Evolutionary conservation across 1,140 invertebrate genomes (phyloP).

Genomic region (Hirudo medicinalis): DNA sequence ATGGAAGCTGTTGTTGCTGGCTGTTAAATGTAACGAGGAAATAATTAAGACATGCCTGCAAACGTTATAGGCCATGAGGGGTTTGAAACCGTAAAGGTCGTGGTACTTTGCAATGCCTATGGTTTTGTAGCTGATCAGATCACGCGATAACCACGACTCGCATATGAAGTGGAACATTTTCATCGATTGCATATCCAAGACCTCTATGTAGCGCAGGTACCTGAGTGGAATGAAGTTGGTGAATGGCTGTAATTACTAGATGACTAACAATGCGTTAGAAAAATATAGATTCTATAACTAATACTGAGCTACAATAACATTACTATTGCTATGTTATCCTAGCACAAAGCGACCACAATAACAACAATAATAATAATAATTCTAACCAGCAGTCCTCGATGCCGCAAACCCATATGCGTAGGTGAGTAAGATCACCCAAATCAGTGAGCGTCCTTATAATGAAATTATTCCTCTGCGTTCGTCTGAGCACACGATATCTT

Average conservation of each 20-base stretch:
- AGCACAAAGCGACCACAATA: too few relatives aligned
- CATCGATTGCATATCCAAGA: background rate
- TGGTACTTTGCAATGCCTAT: background rate
- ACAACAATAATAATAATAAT: too few relatives aligned
- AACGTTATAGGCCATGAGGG: slow-evolving; percentile 4
- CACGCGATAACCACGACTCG: slow-evolving; percentile 2
- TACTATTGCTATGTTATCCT: too few relatives aligned
- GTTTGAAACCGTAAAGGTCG: slow-evolving; percentile 1
- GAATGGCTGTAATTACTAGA: too few relatives aligned
- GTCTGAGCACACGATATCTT: background rate
- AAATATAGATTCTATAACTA: too few relatives aligned
- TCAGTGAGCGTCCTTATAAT: background rate
- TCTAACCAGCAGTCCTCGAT: background rate
- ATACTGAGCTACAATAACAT: too few relatives aligned
- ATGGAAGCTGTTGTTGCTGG: too few relatives aligned
- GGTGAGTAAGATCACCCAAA: slow-evolving; percentile 1
- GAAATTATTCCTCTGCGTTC: background rate
- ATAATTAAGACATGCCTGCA: background rate
- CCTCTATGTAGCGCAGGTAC: slow-evolving; percentile 1
- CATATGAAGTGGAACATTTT: slow-evolving; percentile 5
- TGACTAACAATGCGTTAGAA: too few relatives aligned
- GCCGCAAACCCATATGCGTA: background rate
- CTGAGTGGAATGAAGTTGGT: background rate
- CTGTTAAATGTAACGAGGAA: too few relatives aligned
- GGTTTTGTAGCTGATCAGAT: background rate